phyloP scores from a whole-genome alignment of 2,888 invertebrate species.

The Trichacis sp. region DNA sequence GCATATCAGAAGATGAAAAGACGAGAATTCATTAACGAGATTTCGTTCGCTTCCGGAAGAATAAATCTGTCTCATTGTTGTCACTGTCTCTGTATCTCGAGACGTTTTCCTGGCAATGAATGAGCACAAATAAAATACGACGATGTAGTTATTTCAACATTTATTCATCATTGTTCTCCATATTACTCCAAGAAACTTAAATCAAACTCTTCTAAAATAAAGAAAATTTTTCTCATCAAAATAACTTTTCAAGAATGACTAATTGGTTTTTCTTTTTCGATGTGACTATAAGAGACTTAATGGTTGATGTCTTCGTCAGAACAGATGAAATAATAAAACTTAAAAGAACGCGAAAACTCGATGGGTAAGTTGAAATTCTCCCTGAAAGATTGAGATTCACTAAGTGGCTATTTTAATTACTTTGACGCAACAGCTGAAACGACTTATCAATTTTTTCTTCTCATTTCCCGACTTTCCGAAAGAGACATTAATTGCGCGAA shows the following conservation, averaged over 20 bases:
- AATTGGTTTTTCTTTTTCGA: no score
- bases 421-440: conserved; percentile 16
- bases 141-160: neutral
- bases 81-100: neutral
- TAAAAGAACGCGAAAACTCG: conserved; percentile 7
- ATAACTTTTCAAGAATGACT: neutral
- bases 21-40: neutral
- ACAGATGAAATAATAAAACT: neutral
- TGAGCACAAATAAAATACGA: neutral
- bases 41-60: neutral
- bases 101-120: neutral
- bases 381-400: conserved; percentile 6
- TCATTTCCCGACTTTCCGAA: neutral
- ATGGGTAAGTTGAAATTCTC: conserved; percentile 15
- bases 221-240: neutral
- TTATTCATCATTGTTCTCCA: neutral
- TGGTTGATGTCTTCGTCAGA: no score
- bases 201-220: neutral
- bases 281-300: no score
- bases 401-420: conserved; percentile 36
- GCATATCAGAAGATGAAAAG: neutral
- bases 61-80: neutral
- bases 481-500: neutral
- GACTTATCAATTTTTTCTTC: conserved; percentile 17
- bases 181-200: neutral